A percentile compares a stretch with the other conserved stretches of the same genome.
phyloP scores from a whole-genome alignment of 2,113 vertebrate species.

The Platycercus adscitus region DNA sequence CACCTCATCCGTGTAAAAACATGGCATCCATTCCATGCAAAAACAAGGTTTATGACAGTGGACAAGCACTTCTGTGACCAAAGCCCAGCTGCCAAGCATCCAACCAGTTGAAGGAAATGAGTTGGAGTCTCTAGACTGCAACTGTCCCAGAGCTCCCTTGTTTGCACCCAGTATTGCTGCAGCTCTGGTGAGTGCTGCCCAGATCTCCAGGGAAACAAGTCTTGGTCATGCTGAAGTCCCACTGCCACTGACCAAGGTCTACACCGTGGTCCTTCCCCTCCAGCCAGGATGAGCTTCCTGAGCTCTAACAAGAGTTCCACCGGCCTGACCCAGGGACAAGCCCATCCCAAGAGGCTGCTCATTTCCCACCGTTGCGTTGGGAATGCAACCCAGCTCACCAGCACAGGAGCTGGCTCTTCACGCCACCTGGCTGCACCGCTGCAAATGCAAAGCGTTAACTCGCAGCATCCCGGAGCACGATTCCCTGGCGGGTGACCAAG shows the following conservation, averaged over 20 bases:
- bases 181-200: not conserved
- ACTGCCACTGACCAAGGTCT: not conserved
- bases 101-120: not conserved
- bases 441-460: not conserved
- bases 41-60: not conserved
- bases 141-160: not conserved
- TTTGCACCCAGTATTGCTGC: not conserved
- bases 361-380: not conserved
- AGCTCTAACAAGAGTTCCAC: not conserved
- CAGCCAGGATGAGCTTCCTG: not conserved
- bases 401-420: not conserved
- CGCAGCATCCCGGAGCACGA: not conserved
- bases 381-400: not conserved
- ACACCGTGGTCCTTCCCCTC: not conserved
- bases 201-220: not conserved
- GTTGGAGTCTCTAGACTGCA: not conserved
- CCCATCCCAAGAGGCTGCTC: not conserved
- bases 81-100: not conserved
- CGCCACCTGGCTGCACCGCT: not conserved
- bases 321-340: not conserved
- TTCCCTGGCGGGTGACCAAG: not conserved
- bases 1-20: not conserved
- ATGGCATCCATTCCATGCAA: not conserved
- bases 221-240: not conserved
- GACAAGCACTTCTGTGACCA: not conserved